phyloP scores from a whole-genome alignment of 2,797 vertebrate genomes.

The Trachops cirrhosus region DNA sequence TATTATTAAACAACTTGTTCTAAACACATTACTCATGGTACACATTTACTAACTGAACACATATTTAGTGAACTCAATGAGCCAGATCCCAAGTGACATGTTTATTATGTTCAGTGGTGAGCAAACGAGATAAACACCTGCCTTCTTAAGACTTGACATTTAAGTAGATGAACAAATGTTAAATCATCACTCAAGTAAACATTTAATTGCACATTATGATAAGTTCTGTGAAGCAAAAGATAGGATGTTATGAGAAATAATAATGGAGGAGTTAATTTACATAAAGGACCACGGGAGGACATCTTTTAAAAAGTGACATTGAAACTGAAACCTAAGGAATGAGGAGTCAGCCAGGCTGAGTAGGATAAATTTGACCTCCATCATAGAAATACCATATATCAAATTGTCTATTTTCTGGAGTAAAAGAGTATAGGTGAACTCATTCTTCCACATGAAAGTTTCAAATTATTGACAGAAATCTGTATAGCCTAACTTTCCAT shows the following conservation, averaged over 20 bases:
- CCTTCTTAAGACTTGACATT: not conserved
- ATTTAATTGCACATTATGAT: not conserved
- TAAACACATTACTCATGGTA: not conserved
- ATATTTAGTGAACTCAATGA: not conserved
- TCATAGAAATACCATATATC: not conserved
- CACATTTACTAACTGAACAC: not conserved
- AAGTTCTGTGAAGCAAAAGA: not conserved
- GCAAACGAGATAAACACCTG: not conserved
- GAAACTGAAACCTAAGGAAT: not conserved
- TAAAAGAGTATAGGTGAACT: not conserved
- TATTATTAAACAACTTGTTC: not conserved
- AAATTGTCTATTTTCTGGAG: not conserved
- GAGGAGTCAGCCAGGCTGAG: not conserved
- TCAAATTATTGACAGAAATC: constrained; percentile 4
- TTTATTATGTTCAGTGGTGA: not conserved
- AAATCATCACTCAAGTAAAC: not conserved
- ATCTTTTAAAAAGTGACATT: not conserved
- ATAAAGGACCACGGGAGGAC: not conserved
- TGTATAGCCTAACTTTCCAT: not conserved
- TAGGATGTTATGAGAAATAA: not conserved
- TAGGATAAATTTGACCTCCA: not conserved
- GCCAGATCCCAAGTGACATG: not conserved
- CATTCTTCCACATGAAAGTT: not conserved
- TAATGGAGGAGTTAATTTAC: not conserved
- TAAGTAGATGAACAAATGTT: not conserved